Base-by-base conservation (phyloP, 2,888 invertebrate genomes). In the Platycheirus rosarum region DNA sequence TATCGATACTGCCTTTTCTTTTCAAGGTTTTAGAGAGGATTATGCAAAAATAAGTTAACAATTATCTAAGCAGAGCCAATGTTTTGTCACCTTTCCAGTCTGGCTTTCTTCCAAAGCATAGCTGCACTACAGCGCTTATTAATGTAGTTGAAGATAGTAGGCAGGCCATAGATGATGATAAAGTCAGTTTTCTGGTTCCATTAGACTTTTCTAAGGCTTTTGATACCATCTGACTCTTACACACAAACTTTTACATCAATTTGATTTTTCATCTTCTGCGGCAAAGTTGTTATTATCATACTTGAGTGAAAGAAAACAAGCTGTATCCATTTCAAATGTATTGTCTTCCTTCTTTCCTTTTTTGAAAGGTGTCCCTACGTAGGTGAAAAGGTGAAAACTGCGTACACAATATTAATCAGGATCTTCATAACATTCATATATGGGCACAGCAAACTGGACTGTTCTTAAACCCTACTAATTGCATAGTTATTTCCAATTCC, bases 231-330 rank as follows among this genome's bases (percentile, higher is more conserved):
- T n/a, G 37, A 37, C n/a, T 37, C 11, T 37, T 37, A 37, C n/a
- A n/a, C 8, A 37, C n/a, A n/a, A n/a, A n/a, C n/a, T n/a, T n/a
- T n/a, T n/a, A n/a, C n/a, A n/a, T n/a, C n/a, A n/a, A n/a, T 37
- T 37, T 37, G n/a, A 37, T 37, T 37, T 37, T 7, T 37, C 11
- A 11, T 37, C 37, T 11, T 37, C 37, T 37, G 37, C 37, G 2
- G 37, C 9, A 11, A 37, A n/a, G 8, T 37, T 37, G 37, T 11
- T 37, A 37, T n/a, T 37, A 37, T 37, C 37, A n/a, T 37, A 37
- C n/a, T n/a, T 37, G n/a, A 37, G 37, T 11, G n/a, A 37, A 37
- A 37, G 37, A 37, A 37, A 37, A 37, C 37, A 37, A 37, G 37
- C n/a, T 37, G 37, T n/a, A 11, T 37, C 37, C 2, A 11, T 37